These are phyloP conservation scores for Omphaloscelis lunosa DNA, from an alignment of 2,888 invertebrate genomes.

Conservation along the genomic window DNA sequence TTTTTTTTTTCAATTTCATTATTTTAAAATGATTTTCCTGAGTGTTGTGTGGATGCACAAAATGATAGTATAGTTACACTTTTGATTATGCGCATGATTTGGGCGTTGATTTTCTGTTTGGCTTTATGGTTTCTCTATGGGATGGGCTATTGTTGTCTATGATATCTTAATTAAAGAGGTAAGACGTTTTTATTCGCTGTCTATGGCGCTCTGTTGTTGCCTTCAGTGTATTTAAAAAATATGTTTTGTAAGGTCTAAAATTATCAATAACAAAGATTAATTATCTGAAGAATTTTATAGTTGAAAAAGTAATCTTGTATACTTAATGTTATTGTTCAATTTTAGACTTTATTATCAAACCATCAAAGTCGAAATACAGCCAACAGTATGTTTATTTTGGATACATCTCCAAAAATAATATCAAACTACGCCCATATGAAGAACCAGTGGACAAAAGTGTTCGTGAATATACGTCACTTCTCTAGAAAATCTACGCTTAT, in stretches of 20 bases:
- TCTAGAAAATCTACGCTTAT: neutral
- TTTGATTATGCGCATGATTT: constrained; percentile 68
- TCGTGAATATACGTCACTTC: constrained; percentile 7
- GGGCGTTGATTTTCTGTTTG: constrained; percentile 62
- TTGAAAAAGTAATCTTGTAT: neutral
- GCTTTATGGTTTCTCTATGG: constrained; percentile 59
- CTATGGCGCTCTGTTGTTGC: constrained; percentile 62
- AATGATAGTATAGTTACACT: constrained; percentile 61
- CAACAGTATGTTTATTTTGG: constrained; percentile 29
- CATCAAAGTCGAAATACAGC: constrained; percentile 12
- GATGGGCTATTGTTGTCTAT: constrained; percentile 48
- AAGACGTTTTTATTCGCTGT: constrained; percentile 59
- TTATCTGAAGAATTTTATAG: neutral
- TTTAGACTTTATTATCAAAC: constrained; percentile 63
- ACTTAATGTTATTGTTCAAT: constrained; percentile 23
- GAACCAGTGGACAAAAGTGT: neutral
- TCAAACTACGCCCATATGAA: constrained; percentile 1
- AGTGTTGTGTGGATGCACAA: constrained; percentile 68
- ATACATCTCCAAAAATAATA: neutral
- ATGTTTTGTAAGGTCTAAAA: constrained; percentile 32
- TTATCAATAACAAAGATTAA: constrained; percentile 15
- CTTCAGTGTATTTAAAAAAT: constrained; percentile 59
- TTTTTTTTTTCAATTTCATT: neutral
- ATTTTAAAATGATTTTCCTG: constrained; percentile 39
- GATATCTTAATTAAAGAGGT: constrained; percentile 42